phyloP scores from a whole-genome alignment of 1,140 invertebrate genomes.

The Protaetia brevitarsis region DNA sequence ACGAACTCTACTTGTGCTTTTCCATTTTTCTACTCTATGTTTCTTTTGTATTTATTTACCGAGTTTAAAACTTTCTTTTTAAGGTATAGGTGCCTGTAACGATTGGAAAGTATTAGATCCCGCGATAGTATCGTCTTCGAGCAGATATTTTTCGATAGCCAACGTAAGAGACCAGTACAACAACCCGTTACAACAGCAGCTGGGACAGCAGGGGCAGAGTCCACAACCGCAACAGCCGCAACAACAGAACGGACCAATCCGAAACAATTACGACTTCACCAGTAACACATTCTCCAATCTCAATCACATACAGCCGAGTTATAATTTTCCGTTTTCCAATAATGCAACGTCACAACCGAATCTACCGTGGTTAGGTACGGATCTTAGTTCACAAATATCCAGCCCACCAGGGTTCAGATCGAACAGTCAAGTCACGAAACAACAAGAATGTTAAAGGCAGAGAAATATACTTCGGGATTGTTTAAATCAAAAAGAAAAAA shows the following conservation, averaged over 20 bases:
- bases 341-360: conserved; percentile 32
- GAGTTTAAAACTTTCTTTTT: too few relatives aligned
- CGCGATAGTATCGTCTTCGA: conserved; percentile 72
- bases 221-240: conserved; percentile 42
- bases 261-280: conserved; percentile 39
- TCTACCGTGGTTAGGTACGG: conserved; percentile 42
- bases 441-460: conserved; percentile 45
- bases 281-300: conserved; percentile 40
- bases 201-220: conserved; percentile 33
- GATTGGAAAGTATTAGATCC: conserved; percentile 86
- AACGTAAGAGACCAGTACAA: conserved; percentile 32
- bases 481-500: conserved; percentile 18
- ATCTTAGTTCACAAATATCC: conserved; percentile 45
- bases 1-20: neutral
- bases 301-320: conserved; percentile 39
- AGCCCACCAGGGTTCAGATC: conserved; percentile 47
- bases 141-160: conserved; percentile 54
- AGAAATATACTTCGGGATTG: conserved; percentile 9
- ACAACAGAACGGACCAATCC: conserved; percentile 38
- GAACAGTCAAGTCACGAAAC: conserved; percentile 42
- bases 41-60: conserved; percentile 17
- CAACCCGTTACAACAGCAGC: conserved; percentile 29
- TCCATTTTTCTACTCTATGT: neutral
- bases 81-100: conserved; percentile 57
- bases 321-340: conserved; percentile 33